phyloP scores from a whole-genome alignment of 2,797 vertebrate species.

The Tenualosa ilisha region DNA sequence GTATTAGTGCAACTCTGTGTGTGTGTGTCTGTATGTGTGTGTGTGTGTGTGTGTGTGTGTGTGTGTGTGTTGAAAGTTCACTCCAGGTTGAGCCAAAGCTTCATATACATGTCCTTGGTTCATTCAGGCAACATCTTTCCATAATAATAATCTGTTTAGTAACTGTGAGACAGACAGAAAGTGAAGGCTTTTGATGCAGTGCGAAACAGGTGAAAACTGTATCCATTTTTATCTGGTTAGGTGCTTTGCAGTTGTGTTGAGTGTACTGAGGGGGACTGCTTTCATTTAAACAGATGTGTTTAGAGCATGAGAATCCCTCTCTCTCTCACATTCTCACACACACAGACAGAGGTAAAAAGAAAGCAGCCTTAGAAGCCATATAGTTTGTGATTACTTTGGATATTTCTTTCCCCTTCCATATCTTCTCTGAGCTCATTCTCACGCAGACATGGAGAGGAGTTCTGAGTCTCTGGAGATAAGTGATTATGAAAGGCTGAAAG shows the following conservation, averaged over 20 bases:
- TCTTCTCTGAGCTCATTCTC: background rate
- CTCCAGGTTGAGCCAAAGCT: too few species aligned
- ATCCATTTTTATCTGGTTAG: slow-evolving; percentile 28
- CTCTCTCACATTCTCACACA: background rate
- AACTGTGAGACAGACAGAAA: slow-evolving; percentile 32
- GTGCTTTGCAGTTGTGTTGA: slow-evolving; percentile 32
- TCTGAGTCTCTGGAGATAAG: slow-evolving; percentile 2
- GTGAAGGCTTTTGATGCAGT: background rate
- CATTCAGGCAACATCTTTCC: too few species aligned
- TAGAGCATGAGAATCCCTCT: slow-evolving; percentile 61
- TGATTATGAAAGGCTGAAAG: background rate
- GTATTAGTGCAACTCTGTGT: too few species aligned
- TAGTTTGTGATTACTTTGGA: background rate
- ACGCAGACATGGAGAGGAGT: background rate
- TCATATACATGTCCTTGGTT: too few species aligned
- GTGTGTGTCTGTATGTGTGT: too few species aligned
- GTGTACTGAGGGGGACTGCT: slow-evolving; percentile 45
- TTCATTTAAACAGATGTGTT: slow-evolving; percentile 57
- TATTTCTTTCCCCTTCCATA: background rate
- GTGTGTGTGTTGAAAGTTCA: background rate
- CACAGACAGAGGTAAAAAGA: background rate
- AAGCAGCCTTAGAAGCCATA: background rate
- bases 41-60: too few species aligned
- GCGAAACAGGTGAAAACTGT: background rate
- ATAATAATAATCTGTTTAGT: background rate